A percentile compares a stretch with the other conserved stretches of the same genome.
These are phyloP conservation scores for Spatulosminthurus flaviceps DNA, from an alignment of 2,888 invertebrate genomes.

Conservation along the genomic window DNA sequence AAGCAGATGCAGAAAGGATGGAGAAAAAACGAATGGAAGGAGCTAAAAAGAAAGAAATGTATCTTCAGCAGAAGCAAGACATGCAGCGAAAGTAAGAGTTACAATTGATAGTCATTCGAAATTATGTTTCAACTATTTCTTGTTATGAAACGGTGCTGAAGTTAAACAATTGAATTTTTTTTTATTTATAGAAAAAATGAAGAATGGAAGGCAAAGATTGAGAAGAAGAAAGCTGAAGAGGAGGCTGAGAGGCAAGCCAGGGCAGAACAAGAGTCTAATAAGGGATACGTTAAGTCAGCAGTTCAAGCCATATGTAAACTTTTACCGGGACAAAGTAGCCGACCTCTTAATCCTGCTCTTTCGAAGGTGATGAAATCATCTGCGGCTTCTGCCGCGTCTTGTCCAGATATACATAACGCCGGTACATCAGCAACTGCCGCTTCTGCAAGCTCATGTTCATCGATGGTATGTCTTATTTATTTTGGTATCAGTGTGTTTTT, in stretches of 20 bases:
- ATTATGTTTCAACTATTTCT: neutral
- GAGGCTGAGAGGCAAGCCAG: constrained; percentile 31
- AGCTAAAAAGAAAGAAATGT: constrained; percentile 44
- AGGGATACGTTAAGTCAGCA: constrained; percentile 30
- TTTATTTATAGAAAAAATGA: constrained; percentile 52
- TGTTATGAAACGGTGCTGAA: neutral
- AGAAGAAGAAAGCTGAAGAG: constrained; percentile 52
- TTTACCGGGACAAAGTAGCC: neutral
- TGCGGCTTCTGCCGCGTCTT: neutral
- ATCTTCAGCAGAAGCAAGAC: constrained; percentile 49
- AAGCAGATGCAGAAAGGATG: constrained; percentile 42
- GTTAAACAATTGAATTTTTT: constrained; percentile 28
- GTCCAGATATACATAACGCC: constrained; percentile 30
- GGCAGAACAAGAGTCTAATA: constrained; percentile 23
- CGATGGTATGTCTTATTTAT: neutral
- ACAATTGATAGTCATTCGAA: constrained; percentile 1
- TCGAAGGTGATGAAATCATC: constrained; percentile 33
- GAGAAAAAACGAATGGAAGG: constrained; percentile 47
- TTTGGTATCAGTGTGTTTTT: neutral
- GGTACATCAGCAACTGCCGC: neutral
- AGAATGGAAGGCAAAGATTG: constrained; percentile 56
- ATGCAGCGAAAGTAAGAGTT: constrained; percentile 52
- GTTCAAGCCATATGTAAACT: neutral
- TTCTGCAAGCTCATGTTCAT: neutral
- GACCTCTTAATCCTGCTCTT: constrained; percentile 5